Base-by-base conservation (phyloP, 2,888 invertebrate genomes). In the Orthosia cruda region DNA sequence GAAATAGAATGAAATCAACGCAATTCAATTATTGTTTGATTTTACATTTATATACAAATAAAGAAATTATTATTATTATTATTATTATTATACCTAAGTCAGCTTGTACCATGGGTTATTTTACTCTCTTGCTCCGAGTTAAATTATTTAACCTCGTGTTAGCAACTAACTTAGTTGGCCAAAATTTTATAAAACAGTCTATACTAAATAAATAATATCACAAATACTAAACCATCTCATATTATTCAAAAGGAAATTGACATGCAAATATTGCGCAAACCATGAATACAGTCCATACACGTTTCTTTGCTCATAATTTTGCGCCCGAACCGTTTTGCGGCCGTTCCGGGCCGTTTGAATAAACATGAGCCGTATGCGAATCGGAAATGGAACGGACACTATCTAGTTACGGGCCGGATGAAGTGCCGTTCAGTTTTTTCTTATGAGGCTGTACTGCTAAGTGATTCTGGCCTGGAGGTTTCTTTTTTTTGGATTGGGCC, bases 311-410 rank as follows among this genome's bases (percentile, higher is more conserved):
- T 49, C 71, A 71, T 82, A 71, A 83, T 82, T 82, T 82, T 63
- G 83, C 76, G 76, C 69, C 61, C 47, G 55, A 80, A 82, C 71
- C 83, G 71, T 82, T 81, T 80, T 63, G 79, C 71, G 58, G 64
- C 62, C 74, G 67, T 57, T 78, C 67, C 73, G 45, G 67, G 18
- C 23, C 65, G 54, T 61, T 67, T 83, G 83, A 80, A 82, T 83
- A 82, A 83, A 82, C 84, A 83, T 83, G 84, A 83, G 73, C 26
- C 61, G 69, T 75, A 71, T 63, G 84, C 54, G 83, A 77, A 62
- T 81, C 74, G 84, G 83, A 84, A 83, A 82, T 82, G 54, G 62
- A 71, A 69, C 63, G 71, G 66, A 26, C 62, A 62, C 63, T 82
- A 80, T 80, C 83, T 83, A 69, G 80, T 83, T 79, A 69, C 65